Base-by-base conservation (phyloP, 2,888 invertebrate genomes). In the Acheta domesticus region DNA sequence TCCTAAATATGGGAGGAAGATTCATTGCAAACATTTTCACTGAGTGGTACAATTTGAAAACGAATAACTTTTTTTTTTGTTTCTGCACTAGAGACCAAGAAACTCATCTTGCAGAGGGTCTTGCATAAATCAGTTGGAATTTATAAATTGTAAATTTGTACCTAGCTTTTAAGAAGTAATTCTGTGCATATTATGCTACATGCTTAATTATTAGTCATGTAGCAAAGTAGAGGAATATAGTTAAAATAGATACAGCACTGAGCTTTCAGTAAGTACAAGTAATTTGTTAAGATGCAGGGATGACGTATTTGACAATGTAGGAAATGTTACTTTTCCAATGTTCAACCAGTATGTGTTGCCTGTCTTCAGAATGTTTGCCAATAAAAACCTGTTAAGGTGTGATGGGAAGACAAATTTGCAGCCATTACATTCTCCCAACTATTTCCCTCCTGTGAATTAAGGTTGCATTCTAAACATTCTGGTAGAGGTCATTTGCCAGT, bases 71-170 rank as follows among this genome's bases (percentile, higher is more conserved):
- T 23, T 23, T n/a, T 23, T 36, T 36, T 36, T 5, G 8, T 36
- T 36, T 36, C 36, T 36, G 36, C 36, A 36, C 36, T 36, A 8
- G 36, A 8, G 36, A 36, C 36, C 36, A 36, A 36, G 36, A 36
- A 36, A 36, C 36, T 50, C 5, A 21, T 14, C 62, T n/a, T 62
- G 62, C 62, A 62, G 62, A 62, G 62, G 62, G 62, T 62, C 62
- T 62, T 62, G 62, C 62, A 19, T n/a, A 19, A 19, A 62, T 14
- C 62, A n/a, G 62, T n/a, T n/a, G n/a, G 62, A n/a, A 62, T 62
- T 62, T 62, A 62, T 62, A 62, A 62, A 62, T n/a, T 62, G 62
- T 62, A 62, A 62, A 62, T 62, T 62, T 62, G 62, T 62, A 62
- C 62, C 62, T 62, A 62, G 62, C 62, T 62, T 62, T 62, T 62